These are phyloP conservation scores for Etheostoma cragini DNA, from an alignment of 2,113 vertebrate species.

Conservation along the genomic window DNA sequence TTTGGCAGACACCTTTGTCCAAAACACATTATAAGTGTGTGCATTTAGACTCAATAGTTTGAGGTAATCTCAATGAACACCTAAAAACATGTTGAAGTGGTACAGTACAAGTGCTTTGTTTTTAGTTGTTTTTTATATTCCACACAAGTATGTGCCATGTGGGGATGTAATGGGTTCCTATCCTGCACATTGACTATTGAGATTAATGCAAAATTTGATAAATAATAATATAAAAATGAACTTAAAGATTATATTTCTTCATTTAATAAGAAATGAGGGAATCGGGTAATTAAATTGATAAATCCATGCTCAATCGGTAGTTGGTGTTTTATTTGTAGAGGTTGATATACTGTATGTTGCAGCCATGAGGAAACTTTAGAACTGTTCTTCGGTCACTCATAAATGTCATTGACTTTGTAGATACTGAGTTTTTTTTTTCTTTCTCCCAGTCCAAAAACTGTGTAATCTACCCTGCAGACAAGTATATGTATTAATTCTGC, in stretches of 20 bases:
- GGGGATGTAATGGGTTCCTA: background rate
- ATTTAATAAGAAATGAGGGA: background rate
- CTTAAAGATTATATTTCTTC: background rate
- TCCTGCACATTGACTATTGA: background rate
- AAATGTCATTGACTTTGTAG: constrained; percentile 69
- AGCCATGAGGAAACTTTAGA: constrained; percentile 25
- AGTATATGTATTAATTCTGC: constrained; percentile 60
- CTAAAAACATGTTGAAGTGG: background rate
- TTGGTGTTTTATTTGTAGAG: background rate
- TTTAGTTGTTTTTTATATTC: background rate
- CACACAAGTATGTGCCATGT: background rate
- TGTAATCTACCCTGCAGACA: constrained; percentile 56
- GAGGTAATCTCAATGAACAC: too few species aligned
- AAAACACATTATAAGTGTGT: too few species aligned
- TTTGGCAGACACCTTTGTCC: background rate
- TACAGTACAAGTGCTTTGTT: background rate
- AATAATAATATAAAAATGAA: too few species aligned
- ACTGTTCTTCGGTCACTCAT: constrained; percentile 30
- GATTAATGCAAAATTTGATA: too few species aligned
- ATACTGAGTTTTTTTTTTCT: constrained; percentile 5
- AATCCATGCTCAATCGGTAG: constrained; percentile 1
- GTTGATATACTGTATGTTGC: background rate
- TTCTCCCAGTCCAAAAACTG: constrained; percentile 36
- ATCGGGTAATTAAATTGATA: background rate
- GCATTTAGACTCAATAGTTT: too few species aligned